These are phyloP conservation scores for Apamea monoglypha DNA, from an alignment of 2,888 invertebrate genomes.

Conservation along the genomic window DNA sequence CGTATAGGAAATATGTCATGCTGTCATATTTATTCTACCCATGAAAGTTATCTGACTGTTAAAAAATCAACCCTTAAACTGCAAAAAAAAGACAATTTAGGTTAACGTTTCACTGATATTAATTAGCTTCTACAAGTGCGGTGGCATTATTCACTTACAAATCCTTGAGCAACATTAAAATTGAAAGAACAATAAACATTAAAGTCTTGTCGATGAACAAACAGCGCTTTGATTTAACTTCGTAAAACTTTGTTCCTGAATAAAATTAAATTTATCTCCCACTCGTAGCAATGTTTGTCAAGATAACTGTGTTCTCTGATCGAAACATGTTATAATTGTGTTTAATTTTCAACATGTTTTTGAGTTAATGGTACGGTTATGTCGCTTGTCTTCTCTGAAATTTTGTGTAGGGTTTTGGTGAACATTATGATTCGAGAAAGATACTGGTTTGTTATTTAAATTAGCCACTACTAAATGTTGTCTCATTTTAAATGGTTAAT, in stretches of 20 bases:
- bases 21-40: not conserved
- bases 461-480: not conserved
- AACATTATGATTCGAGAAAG: not conserved
- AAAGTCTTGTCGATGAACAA: slow-evolving; percentile 34
- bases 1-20: too few relatives aligned
- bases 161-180: slow-evolving; percentile 10
- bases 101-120: not conserved
- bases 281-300: slow-evolving; percentile 38
- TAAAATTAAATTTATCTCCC: slow-evolving; percentile 37
- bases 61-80: not conserved
- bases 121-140: not conserved
- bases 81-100: not conserved
- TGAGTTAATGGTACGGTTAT: slow-evolving; percentile 4
- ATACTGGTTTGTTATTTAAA: not conserved
- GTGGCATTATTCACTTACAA: not conserved
- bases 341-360: slow-evolving; percentile 29
- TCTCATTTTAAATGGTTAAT: too few relatives aligned
- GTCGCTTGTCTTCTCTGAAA: not conserved
- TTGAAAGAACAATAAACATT: slow-evolving; percentile 31
- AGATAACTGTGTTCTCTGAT: slow-evolving; percentile 31
- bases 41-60: not conserved
- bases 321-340: slow-evolving; percentile 24
- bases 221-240: slow-evolving; percentile 20
- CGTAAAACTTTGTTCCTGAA: slow-evolving; percentile 27
- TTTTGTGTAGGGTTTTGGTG: too few relatives aligned